phyloP scores from a whole-genome alignment of 2,888 invertebrate species.

The Plagodis dolabraria region DNA sequence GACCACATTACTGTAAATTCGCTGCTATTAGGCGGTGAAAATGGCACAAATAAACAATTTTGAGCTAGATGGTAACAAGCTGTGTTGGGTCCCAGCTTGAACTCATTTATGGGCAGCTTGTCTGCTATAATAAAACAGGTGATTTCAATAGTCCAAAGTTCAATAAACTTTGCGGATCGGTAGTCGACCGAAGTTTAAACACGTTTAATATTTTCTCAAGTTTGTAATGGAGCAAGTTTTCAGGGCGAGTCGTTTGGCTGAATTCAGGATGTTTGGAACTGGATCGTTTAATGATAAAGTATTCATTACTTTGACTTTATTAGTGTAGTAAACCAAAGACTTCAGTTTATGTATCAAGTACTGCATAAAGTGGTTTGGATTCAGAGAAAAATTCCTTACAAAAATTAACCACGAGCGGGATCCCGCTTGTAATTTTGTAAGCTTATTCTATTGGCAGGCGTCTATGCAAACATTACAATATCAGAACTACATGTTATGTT shows the following conservation, averaged over 20 bases:
- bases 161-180: constrained; percentile 22
- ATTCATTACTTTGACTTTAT: background rate
- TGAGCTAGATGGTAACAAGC: constrained; percentile 9
- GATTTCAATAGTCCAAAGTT: constrained; percentile 25
- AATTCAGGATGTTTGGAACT: background rate
- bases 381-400: background rate
- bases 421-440: too few species aligned
- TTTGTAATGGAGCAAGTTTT: constrained; percentile 14
- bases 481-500: too few species aligned
- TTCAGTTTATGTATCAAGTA: too few species aligned
- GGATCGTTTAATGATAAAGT: constrained; percentile 7
- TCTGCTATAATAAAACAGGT: constrained; percentile 18
- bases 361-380: background rate
- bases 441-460: too few species aligned
- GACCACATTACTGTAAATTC: constrained; percentile 27
- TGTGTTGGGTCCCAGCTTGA: constrained; percentile 5
- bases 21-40: constrained; percentile 14
- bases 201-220: constrained; percentile 8
- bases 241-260: background rate
- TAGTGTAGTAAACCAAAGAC: background rate
- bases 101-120: constrained; percentile 13
- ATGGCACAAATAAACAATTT: constrained; percentile 14
- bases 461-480: too few species aligned
- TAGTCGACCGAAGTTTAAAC: constrained; percentile 12
- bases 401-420: background rate